Evolutionary conservation across 1,140 invertebrate genomes (phyloP).

Genomic region (Zaprionus ornatus): DNA sequence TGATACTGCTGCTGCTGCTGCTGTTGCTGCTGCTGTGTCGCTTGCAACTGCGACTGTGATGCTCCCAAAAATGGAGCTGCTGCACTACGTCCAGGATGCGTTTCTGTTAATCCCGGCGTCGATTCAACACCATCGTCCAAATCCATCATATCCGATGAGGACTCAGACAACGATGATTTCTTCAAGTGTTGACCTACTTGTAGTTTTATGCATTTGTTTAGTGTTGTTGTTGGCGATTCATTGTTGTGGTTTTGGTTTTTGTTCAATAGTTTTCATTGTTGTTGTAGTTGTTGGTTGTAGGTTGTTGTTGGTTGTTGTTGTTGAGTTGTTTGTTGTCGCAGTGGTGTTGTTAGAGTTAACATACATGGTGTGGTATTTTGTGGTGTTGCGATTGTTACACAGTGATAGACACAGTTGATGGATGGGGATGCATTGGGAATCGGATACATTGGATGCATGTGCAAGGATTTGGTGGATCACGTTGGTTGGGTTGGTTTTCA

Average conservation of each 20-base stretch:
- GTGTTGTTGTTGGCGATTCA: conserved; percentile 58
- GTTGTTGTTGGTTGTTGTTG: conserved; percentile 12
- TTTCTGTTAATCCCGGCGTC: conserved; percentile 86
- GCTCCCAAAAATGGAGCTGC: conserved; percentile 84
- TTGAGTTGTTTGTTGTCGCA: conserved; percentile 35
- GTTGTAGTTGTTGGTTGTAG: conserved; percentile 28
- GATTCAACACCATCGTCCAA: conserved; percentile 94
- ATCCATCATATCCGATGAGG: conserved; percentile 97
- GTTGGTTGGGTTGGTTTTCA: conserved; percentile 13
- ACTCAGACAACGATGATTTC: conserved; percentile 95
- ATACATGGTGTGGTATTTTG: conserved; percentile 12
- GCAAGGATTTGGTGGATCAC: neutral
- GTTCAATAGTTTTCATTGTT: conserved; percentile 19
- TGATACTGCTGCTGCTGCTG: conserved; percentile 46
- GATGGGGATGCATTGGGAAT: conserved; percentile 16
- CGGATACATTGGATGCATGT: conserved; percentile 9
- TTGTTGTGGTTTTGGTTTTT: conserved; percentile 32
- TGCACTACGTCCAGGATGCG: conserved; percentile 78
- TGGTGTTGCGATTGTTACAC: conserved; percentile 21
- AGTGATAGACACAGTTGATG: conserved; percentile 8
- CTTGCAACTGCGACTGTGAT: conserved; percentile 60
- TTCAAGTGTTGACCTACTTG: conserved; percentile 93
- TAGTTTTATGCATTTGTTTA: conserved; percentile 79
- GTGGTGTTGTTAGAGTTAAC: conserved; percentile 24
- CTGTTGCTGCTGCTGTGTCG: conserved; percentile 45